Evolutionary conservation across 2,888 invertebrate species (phyloP), one percentile per base, ranked within the genome.

Genomic region (Tetragonisca angustula): DNA sequence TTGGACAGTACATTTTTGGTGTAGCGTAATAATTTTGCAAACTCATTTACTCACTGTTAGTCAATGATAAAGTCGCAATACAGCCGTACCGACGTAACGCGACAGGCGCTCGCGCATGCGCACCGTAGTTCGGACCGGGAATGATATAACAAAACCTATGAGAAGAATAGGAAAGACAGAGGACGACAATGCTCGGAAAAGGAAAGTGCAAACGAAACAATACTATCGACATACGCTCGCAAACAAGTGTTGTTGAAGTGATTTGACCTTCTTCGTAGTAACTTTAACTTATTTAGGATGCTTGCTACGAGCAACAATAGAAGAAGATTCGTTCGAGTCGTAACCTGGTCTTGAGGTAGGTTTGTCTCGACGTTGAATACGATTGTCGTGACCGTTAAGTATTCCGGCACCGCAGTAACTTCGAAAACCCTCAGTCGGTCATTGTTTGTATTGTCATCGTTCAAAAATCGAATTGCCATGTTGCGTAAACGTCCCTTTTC

Each of bases 341-440:
- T 68, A 69, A 75, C 27, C 59, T 67, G 69, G 4, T 82, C 68
- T 72, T 75, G 64, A 82, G 84, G 84, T 84, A 73, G 24, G 64
- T 67, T 50, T 19, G 21, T 15, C 15, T 17, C 4, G 49, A 61
- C 5, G 36, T 19, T 43, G 13, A 19, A 4, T 15, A 24, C 15
- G 17, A 4, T 19, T 17, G 15, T 15, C 21, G 15, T 11, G 17
- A 24, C 3, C 24, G 2, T 56, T 49, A 17, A 6, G 0, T 13
- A 21, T 2, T n/a, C 24, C 1, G 27, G 24, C 0, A 6, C 15
- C 21, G 13, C 36, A 9, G 4, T 15, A 32, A 50, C 13, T 21
- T 27, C 4, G 4, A 67, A 50, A 43, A 9, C 1, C 43, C 9
- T 43, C 36, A 0, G 9, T 43, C 43, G 43, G 24, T 19, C 2